phyloP scores from a whole-genome alignment of 1,140 invertebrate species.

The Ctenoplectra terminalis region DNA sequence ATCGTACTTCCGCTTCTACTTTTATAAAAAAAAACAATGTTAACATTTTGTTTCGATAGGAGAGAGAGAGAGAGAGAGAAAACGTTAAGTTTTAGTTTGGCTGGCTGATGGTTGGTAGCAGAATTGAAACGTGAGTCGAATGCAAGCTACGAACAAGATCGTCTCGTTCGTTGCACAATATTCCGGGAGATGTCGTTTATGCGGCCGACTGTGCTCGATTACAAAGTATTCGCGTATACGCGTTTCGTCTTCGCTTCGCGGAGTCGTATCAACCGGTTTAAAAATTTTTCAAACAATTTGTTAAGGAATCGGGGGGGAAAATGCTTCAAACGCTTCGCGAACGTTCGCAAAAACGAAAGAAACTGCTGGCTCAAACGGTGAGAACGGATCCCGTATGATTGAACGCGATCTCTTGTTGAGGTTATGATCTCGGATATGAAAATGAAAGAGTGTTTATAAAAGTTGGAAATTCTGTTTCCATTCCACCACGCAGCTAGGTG shows the following conservation, averaged over 20 bases:
- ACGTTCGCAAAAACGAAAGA: constrained; percentile 93
- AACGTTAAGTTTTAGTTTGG: too few relatives aligned
- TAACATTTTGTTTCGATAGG: too few relatives aligned
- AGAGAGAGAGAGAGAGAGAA: too few relatives aligned
- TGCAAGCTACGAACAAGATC: neutral
- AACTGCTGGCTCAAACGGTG: constrained; percentile 95
- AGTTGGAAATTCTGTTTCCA: too few relatives aligned
- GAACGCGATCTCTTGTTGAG: constrained; percentile 16
- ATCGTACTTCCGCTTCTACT: too few relatives aligned
- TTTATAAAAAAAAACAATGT: too few relatives aligned
- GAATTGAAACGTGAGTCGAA: neutral
- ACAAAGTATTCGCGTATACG: neutral
- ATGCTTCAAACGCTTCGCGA: constrained; percentile 92
- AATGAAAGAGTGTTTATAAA: too few relatives aligned
- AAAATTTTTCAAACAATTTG: neutral
- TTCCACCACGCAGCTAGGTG: constrained; percentile 87
- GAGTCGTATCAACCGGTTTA: neutral
- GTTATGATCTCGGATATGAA: too few relatives aligned
- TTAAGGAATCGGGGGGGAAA: constrained; percentile 9
- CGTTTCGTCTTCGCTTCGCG: neutral
- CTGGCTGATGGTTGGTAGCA: too few relatives aligned
- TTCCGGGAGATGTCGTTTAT: neutral
- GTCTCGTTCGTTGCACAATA: neutral
- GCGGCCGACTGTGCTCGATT: neutral
- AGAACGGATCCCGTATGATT: constrained; percentile 61